Evolutionary conservation across 2,113 vertebrate species (phyloP).

Genomic region (Meles meles): DNA sequence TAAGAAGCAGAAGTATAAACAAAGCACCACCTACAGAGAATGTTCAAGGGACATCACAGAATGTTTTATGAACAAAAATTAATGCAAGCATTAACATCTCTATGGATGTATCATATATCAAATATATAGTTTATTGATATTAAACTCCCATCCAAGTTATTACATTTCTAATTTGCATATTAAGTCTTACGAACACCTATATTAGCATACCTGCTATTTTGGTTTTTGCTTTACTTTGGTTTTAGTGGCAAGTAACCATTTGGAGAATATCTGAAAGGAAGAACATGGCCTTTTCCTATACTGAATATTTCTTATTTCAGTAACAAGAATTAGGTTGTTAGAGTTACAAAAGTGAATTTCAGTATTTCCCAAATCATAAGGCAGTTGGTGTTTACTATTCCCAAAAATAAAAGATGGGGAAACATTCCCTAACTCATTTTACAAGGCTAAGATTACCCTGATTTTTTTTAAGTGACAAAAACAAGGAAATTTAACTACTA

Average conservation of each 20-base stretch:
- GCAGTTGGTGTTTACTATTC: not conserved
- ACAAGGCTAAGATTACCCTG: not conserved
- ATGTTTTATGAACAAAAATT: not conserved
- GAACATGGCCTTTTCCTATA: not conserved
- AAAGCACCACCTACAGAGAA: not conserved
- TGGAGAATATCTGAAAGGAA: not conserved
- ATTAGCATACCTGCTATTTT: not conserved
- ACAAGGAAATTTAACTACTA: not conserved
- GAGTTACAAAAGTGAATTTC: not conserved
- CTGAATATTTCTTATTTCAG: conserved; percentile 24
- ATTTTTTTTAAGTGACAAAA: not conserved
- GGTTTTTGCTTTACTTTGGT: not conserved
- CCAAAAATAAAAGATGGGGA: not conserved
- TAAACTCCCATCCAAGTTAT: not conserved
- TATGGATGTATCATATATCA: not conserved
- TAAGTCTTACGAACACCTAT: not conserved
- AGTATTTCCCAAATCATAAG: not conserved
- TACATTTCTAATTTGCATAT: not conserved
- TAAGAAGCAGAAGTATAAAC: not conserved
- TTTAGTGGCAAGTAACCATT: not conserved
- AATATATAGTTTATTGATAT: not conserved
- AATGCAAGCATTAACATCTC: not conserved
- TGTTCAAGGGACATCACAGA: not conserved
- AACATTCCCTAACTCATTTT: not conserved
- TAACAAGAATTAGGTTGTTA: not conserved